Base-by-base conservation (phyloP, 1,140 invertebrate species). In the Nylanderia fulva region DNA sequence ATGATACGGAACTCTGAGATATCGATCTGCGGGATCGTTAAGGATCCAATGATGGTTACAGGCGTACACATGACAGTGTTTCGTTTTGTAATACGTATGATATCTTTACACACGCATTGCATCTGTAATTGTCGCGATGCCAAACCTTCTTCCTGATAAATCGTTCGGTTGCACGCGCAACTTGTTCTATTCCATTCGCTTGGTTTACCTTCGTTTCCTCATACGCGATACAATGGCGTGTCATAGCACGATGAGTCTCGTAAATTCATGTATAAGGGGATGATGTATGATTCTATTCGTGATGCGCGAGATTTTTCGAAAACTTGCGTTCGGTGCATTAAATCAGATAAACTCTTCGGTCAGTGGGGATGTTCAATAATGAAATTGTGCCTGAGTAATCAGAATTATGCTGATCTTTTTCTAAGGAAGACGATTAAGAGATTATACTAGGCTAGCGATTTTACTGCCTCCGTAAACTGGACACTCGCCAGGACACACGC, bases 401-500 rank as follows among this genome's bases (percentile, higher is more conserved):
- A 58, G 58, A 27, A 71, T 60, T 13, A 36, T 39, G 48, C 27
- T 27, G 3, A n/a, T 45, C 27, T 33, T 58, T 82, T 58, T 29
- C 9, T 11, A 27, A 54, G 24, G 42, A 69, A 71, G 24, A 33
- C 36, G 64, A 80, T 71, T 82, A 82, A 82, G 66, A 72, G 36
- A 82, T 71, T 52, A 39, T 24, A 45, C 54, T 82, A 82, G 42
- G 64, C 48, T 66, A 66, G 61, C 24, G 48, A 77, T 52, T 77
- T 61, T 27, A 27, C 21, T 36, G 18, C 24, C 13, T 18, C 39
- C 29, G 33, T 39, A 29, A 42, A 21, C 71, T 86, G 83, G 85
- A 86, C 83, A 68, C 48, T 42, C 63, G 83, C 85, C 85, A 86
- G 76, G 54, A 45, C 66, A 77, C 63, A 76, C 61, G 74, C 42